Evolutionary conservation across 2,888 invertebrate species (phyloP).

Genomic region (Scaeva pyrastri): DNA sequence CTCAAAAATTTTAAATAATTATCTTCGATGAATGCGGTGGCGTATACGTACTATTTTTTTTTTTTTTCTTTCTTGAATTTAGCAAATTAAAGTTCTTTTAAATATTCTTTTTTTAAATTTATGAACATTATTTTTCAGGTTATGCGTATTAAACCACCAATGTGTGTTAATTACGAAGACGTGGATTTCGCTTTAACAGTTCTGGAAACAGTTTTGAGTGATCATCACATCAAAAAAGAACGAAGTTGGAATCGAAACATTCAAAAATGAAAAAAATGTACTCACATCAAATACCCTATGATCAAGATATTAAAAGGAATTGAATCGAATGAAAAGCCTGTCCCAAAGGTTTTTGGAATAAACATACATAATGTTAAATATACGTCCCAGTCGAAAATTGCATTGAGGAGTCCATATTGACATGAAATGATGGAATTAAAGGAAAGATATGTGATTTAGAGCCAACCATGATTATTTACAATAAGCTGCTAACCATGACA

Average conservation of each 20-base stretch:
- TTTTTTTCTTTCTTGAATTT: not conserved
- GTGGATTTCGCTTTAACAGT: conserved; percentile 90
- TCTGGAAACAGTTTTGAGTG: conserved; percentile 82
- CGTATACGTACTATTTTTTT: conserved; percentile 18
- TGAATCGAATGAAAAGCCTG: conserved; percentile 20
- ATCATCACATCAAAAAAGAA: conserved; percentile 79
- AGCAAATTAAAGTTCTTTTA: too few relatives aligned
- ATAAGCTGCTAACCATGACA: too few relatives aligned
- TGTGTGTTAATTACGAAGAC: conserved; percentile 95
- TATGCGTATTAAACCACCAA: conserved; percentile 96
- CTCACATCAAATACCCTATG: too few relatives aligned
- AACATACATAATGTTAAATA: not conserved
- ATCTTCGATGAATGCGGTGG: not conserved
- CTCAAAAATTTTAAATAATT: too few relatives aligned
- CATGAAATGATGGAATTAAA: not conserved
- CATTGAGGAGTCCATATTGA: not conserved
- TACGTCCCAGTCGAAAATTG: not conserved
- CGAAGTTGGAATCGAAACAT: conserved; percentile 80
- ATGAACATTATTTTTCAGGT: conserved; percentile 86
- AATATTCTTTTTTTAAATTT: not conserved
- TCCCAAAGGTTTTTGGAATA: conserved; percentile 3
- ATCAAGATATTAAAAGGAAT: not conserved
- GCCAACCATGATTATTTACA: not conserved
- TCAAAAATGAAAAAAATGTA: conserved; percentile 44
- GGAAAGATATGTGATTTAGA: not conserved